Base-by-base conservation (phyloP, 37 sponge, comb jelly and placozoan genomes). In the Ianthella basta region DNA sequence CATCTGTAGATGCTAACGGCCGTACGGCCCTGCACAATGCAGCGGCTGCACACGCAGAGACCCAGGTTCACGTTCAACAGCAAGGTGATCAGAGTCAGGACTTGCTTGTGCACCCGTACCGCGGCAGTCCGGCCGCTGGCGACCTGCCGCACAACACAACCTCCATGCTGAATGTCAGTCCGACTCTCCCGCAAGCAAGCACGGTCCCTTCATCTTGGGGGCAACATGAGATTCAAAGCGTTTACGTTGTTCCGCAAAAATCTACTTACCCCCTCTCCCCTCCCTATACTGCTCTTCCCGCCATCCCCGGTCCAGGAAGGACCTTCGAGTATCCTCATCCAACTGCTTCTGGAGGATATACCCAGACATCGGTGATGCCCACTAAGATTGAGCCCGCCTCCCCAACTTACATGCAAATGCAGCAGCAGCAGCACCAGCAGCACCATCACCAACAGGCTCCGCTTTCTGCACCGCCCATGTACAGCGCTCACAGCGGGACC, bases 381-480 rank as follows among this genome's bases (percentile, higher is more conserved):
- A 82, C 73, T 4, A 87, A 80, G 59, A 39, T 61, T n/a, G 87
- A 87, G 74, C 82, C 87, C 21, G 34, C 59, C 18, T 81, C 87
- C 14, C 87, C 87, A 35, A 23, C 44, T 53, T 50, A 25, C 84
- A 24, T 35, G 56, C 84, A 56, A 4, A 54, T 37, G 73, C 60
- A 66, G 12, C 83, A 37, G 30, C 55, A 59, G 21, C 53, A 38
- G 18, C 67, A 29, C 83, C 34, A 19, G 55, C 37, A 14, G 66
- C 20, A 33, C 19, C 23, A 23, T 54, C 34, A 25, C 21, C 37
- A 25, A 2, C 53, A 35, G 32, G 21, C 59, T 18, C 89, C 89
- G 23, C 72, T 83, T 61, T 88, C 89, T 21, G 89, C 89, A 0
- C 89, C 89, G 3, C 84, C 89, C 15, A 34, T 81, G 25, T 80